Conservation (phyloP, 23 tunicate species). For the Styela plicata region DNA sequence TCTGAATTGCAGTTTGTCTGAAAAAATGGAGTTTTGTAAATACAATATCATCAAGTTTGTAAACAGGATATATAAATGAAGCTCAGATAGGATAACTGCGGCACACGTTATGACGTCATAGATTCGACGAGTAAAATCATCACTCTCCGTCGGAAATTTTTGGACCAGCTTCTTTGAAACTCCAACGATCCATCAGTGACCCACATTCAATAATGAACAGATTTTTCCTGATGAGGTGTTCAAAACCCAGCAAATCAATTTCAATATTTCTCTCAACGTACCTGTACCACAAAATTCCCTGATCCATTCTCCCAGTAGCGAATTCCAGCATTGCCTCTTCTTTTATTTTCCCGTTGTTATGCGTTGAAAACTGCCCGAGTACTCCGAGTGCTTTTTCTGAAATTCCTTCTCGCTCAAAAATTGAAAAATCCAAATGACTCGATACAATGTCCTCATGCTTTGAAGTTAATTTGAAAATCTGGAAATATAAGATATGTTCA, state of each 20-base stretch:
- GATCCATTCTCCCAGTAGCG: not conserved
- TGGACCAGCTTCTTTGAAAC: no score
- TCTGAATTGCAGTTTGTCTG: not conserved
- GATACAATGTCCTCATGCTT: not conserved
- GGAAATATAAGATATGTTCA: no score
- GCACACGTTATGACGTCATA: no score
- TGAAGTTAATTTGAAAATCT: not conserved
- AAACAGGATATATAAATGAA: not conserved
- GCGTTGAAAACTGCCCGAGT: not conserved
- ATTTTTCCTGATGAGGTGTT: not conserved
- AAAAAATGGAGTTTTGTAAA: no score
- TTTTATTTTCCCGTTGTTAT: not conserved
- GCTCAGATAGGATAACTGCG: no score
- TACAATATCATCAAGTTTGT: not conserved
- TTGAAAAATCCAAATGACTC: not conserved
- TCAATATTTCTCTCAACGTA: not conserved
- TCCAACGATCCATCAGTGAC: no score
- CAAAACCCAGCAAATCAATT: not conserved
- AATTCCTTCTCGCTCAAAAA: not conserved
- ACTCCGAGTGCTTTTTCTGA: not conserved
- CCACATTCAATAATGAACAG: no score
- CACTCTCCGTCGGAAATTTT: not conserved
- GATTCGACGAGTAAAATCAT: not conserved
- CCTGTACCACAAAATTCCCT: constrained; percentile 7
- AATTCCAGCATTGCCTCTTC: constrained; percentile 3